phyloP scores from a whole-genome alignment of 2,113 vertebrate genomes.

The Channa maculata region DNA sequence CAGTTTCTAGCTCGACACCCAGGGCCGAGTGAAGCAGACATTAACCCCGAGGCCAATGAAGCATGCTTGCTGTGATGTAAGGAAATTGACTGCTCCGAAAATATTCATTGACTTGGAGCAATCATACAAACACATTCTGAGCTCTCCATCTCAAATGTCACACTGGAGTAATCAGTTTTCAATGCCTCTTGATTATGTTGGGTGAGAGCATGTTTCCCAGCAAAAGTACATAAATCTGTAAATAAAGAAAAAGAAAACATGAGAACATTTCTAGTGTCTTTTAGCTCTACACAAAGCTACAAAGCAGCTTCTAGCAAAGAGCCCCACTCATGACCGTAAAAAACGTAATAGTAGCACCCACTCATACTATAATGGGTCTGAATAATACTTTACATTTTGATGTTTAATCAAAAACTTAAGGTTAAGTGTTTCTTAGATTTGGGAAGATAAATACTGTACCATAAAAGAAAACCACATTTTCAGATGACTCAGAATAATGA shows the following conservation, averaged over 20 bases:
- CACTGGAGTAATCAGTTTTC: constrained; percentile 54
- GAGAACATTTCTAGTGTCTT: constrained; percentile 14
- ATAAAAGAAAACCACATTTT: too few species aligned
- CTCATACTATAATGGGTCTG: neutral
- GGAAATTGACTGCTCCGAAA: constrained; percentile 40
- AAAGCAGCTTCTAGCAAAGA: neutral
- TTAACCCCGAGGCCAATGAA: constrained; percentile 32
- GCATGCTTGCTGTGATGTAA: constrained; percentile 28
- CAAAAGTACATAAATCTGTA: constrained; percentile 5
- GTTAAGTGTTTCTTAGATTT: neutral
- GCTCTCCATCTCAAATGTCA: constrained; percentile 48
- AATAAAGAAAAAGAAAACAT: constrained; percentile 25
- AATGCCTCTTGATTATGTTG: constrained; percentile 51
- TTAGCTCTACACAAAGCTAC: neutral
- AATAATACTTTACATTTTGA: neutral
- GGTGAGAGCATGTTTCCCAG: constrained; percentile 13
- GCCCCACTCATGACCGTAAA: too few species aligned
- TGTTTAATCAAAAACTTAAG: neutral
- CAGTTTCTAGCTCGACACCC: neutral
- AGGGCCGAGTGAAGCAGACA: constrained; percentile 21
- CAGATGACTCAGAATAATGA: too few species aligned
- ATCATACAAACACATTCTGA: constrained; percentile 38
- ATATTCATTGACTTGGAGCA: constrained; percentile 52
- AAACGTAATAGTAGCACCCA: too few species aligned
- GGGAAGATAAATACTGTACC: too few species aligned